These are phyloP conservation scores for Epinotia ramella DNA, from an alignment of 2,888 invertebrate species.

Conservation along the genomic window DNA sequence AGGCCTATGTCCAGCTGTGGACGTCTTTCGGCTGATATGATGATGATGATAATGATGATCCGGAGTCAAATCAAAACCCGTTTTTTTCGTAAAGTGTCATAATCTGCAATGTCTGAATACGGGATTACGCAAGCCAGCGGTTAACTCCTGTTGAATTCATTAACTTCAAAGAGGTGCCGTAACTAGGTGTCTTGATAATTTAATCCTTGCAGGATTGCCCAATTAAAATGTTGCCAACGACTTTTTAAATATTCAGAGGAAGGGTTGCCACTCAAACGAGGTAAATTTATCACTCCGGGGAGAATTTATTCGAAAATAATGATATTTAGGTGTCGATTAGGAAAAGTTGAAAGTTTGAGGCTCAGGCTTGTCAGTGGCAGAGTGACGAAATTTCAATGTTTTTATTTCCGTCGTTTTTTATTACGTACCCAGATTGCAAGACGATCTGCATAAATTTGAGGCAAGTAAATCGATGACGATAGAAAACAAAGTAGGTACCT, in stretches of 20 bases:
- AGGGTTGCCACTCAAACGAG: conserved; percentile 78
- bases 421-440: neutral
- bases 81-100: conserved; percentile 38
- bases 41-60: too few relatives aligned
- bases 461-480: too few relatives aligned
- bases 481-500: too few relatives aligned
- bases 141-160: conserved; percentile 83
- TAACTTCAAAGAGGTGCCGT: conserved; percentile 77
- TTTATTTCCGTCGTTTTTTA: neutral
- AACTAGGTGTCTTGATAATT: conserved; percentile 86
- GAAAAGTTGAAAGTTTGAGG: conserved; percentile 73
- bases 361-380: conserved; percentile 60
- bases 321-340: conserved; percentile 83
- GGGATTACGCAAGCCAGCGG: conserved; percentile 57
- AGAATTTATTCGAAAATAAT: conserved; percentile 78
- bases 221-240: conserved; percentile 84
- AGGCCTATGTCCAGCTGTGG: too few relatives aligned
- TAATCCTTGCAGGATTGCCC: conserved; percentile 83
- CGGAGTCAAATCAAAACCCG: neutral
- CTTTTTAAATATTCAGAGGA: conserved; percentile 83
- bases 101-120: conserved; percentile 49
- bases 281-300: conserved; percentile 77
- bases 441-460: too few relatives aligned
- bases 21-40: too few relatives aligned
- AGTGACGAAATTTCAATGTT: conserved; percentile 44